These are phyloP conservation scores for Cenopis cana DNA, from an alignment of 2,888 invertebrate genomes.

Conservation along the genomic window DNA sequence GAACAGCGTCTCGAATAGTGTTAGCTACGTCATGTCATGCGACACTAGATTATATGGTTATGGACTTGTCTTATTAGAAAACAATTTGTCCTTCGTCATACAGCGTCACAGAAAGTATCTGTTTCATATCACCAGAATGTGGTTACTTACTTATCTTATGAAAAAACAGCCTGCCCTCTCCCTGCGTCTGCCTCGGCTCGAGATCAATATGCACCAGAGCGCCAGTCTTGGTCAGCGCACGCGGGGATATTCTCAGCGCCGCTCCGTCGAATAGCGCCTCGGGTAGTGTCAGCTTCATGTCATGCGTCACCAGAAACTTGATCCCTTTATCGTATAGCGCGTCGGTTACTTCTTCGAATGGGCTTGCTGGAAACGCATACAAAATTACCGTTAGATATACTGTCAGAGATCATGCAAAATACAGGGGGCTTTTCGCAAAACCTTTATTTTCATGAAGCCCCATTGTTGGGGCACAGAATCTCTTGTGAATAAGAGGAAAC, in stretches of 20 bases:
- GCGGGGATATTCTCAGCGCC: slow-evolving; percentile 89
- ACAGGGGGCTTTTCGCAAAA: too few species aligned
- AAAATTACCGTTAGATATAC: neutral
- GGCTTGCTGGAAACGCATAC: slow-evolving; percentile 78
- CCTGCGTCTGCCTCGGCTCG: slow-evolving; percentile 80
- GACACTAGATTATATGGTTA: too few species aligned
- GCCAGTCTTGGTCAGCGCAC: slow-evolving; percentile 89
- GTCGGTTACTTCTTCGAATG: slow-evolving; percentile 91
- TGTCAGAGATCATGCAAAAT: too few species aligned
- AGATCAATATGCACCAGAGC: slow-evolving; percentile 90
- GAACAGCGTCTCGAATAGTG: slow-evolving; percentile 89
- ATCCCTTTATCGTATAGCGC: slow-evolving; percentile 89
- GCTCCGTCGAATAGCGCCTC: slow-evolving; percentile 90
- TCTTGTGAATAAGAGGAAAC: too few species aligned
- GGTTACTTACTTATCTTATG: slow-evolving; percentile 88
- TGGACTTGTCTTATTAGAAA: too few species aligned
- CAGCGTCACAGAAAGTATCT: too few species aligned
- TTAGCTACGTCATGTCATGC: too few species aligned
- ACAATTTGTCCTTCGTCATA: too few species aligned
- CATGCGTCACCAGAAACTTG: slow-evolving; percentile 91
- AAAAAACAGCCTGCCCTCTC: slow-evolving; percentile 87
- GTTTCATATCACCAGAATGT: slow-evolving; percentile 84
- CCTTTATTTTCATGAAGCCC: too few species aligned
- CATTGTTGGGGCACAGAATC: too few species aligned
- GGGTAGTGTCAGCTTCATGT: slow-evolving; percentile 89